phyloP scores from a whole-genome alignment of 2,113 vertebrate species.

The Alligator mississippiensis region DNA sequence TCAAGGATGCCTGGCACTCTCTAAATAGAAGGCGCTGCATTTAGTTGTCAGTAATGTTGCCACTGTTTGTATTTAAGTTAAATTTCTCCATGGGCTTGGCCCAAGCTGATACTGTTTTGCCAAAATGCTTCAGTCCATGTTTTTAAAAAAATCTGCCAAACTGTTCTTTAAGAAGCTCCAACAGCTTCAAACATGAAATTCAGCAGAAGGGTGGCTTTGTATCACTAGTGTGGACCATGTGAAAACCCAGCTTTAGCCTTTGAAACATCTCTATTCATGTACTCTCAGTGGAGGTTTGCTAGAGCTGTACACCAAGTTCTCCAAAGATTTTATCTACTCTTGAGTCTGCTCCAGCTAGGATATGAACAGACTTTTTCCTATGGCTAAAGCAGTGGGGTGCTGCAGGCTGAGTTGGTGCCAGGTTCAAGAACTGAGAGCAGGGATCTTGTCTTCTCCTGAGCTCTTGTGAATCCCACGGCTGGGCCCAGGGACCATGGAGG shows the following conservation, averaged over 20 bases:
- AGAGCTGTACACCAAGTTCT: background rate
- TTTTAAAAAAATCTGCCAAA: background rate
- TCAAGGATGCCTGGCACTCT: background rate
- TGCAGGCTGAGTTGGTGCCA: background rate
- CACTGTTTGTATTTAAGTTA: background rate
- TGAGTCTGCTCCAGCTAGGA: background rate
- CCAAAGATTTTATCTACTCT: background rate
- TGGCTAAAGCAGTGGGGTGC: background rate
- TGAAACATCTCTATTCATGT: no score
- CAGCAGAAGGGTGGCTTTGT: background rate
- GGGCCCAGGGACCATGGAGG: background rate
- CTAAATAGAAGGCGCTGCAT: background rate
- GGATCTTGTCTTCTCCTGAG: no score
- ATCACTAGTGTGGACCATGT: no score
- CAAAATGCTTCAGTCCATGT: background rate
- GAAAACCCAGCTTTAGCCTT: no score
- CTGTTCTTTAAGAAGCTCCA: background rate
- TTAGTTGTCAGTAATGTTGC: background rate
- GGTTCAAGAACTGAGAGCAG: background rate
- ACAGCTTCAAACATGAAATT: background rate
- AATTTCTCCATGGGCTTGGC: background rate
- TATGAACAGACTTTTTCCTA: background rate
- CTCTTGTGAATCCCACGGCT: background rate
- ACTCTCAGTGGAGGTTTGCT: background rate
- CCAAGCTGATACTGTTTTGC: background rate